Percentiles rank a stretch among this genome's conserved stretches.
Conservation (phyloP, 2,888 invertebrate genomes). For the Catocala sponsa region DNA sequence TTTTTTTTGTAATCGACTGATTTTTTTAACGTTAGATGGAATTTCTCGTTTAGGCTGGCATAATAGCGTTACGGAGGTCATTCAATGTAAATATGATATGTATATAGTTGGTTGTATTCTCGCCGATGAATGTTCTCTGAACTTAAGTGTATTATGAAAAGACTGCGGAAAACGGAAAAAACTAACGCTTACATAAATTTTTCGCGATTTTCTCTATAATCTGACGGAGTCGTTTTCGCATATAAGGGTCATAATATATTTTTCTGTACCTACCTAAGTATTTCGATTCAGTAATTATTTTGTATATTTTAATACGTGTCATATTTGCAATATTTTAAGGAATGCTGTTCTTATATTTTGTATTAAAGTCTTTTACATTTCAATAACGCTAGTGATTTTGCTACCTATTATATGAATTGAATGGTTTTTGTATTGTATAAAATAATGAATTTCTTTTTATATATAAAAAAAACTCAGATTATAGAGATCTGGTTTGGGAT, state of each 20-base stretch:
- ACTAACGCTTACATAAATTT: slow-evolving; percentile 23
- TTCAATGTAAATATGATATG: slow-evolving; percentile 62
- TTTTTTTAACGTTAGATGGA: slow-evolving; percentile 58
- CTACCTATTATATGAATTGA: not conserved
- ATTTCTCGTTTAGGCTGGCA: slow-evolving; percentile 42
- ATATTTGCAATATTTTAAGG: not conserved
- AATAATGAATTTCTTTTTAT: no score
- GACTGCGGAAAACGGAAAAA: slow-evolving; percentile 50
- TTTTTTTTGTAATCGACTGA: slow-evolving; percentile 72
- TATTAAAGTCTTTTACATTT: not conserved
- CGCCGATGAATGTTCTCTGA: slow-evolving; percentile 37
- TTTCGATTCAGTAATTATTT: slow-evolving; percentile 2
- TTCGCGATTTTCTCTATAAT: slow-evolving; percentile 33
- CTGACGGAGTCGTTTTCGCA: slow-evolving; percentile 2
- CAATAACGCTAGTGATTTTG: not conserved
- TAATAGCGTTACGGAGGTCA: slow-evolving; percentile 50
- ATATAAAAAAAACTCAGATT: slow-evolving; percentile 18
- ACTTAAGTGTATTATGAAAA: slow-evolving; percentile 49
- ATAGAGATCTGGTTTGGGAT: slow-evolving; percentile 24
- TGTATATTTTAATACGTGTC: slow-evolving; percentile 2
- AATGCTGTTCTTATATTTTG: not conserved
- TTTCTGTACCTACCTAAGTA: not conserved
- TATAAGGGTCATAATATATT: not conserved
- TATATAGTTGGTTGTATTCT: slow-evolving; percentile 57
- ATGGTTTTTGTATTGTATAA: no score